Evolutionary conservation across 2,888 invertebrate genomes (phyloP).

Genomic region (Eupithecia tripunctaria): DNA sequence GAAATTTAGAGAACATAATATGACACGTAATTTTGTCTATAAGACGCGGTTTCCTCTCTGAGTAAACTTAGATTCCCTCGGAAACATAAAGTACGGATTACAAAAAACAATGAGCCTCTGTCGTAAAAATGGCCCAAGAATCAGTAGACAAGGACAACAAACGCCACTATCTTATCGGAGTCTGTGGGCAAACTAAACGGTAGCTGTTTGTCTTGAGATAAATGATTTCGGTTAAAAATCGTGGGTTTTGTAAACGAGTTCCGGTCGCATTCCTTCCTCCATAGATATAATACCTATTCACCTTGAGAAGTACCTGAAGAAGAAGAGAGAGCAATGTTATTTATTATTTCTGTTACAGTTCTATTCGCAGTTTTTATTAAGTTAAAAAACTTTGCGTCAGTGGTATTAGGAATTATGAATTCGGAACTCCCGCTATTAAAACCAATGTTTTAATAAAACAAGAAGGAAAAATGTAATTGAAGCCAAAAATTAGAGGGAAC

Average conservation of each 20-base stretch:
- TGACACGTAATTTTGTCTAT: neutral
- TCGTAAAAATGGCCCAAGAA: conserved; percentile 77
- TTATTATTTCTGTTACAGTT: conserved; percentile 48
- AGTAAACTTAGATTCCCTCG: conserved; percentile 46
- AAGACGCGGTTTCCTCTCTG: conserved; percentile 13
- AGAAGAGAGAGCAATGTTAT: conserved; percentile 80
- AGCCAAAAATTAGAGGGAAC: conserved; percentile 82
- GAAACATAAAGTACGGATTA: conserved; percentile 66
- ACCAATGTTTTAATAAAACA: conserved; percentile 78
- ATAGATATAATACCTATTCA: conserved; percentile 83
- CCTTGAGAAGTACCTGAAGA: conserved; percentile 84
- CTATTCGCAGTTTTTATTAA: conserved; percentile 24
- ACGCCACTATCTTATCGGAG: conserved; percentile 76
- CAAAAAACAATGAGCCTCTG: conserved; percentile 77
- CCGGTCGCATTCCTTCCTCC: conserved; percentile 79
- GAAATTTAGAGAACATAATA: too few relatives aligned
- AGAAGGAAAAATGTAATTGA: conserved; percentile 76
- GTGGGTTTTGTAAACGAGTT: conserved; percentile 79
- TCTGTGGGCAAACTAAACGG: conserved; percentile 75
- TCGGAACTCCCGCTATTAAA: conserved; percentile 67
- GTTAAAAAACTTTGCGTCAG: conserved; percentile 8
- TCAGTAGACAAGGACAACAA: conserved; percentile 82
- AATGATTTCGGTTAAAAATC: conserved; percentile 82
- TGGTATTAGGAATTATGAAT: conserved; percentile 24
- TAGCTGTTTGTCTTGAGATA: conserved; percentile 84